Evolutionary conservation across 2,113 vertebrate genomes (phyloP).

Genomic region (Epinephelus cyanopodus): DNA sequence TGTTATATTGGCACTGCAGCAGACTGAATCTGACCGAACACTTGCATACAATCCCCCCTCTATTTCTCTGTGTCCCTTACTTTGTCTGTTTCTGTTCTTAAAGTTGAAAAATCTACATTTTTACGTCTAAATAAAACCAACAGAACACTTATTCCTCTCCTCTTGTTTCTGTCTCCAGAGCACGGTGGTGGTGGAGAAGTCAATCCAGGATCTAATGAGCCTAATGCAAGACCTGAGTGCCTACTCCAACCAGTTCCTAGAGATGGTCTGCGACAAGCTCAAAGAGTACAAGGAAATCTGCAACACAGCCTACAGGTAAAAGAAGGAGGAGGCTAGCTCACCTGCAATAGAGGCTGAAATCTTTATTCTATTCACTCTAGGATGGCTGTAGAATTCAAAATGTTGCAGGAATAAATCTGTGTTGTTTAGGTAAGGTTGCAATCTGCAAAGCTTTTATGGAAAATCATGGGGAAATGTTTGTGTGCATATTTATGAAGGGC

Average conservation of each 20-base stretch:
- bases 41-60: conserved; percentile 16
- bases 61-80: conserved; percentile 4
- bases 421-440: background rate
- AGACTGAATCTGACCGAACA: conserved; percentile 39
- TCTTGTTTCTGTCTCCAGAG: conserved; percentile 83
- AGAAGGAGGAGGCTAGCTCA: background rate
- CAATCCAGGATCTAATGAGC: conserved; percentile 95
- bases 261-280: conserved; percentile 98
- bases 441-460: background rate
- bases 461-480: background rate
- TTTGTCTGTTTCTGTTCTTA: background rate
- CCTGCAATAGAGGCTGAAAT: background rate
- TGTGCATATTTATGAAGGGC: background rate
- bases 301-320: conserved; percentile 93
- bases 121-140: background rate
- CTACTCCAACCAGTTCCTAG: conserved; percentile 97
- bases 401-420: background rate
- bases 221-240: conserved; percentile 97
- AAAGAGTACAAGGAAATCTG: conserved; percentile 99
- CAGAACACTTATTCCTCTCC: background rate
- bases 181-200: conserved; percentile 97
- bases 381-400: background rate
- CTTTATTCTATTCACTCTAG: too few relatives aligned
- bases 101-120: background rate
- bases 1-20: conserved; percentile 4